Evolutionary conservation across 2,113 vertebrate species (phyloP).

Genomic region (Rhabdornis inornatus): DNA sequence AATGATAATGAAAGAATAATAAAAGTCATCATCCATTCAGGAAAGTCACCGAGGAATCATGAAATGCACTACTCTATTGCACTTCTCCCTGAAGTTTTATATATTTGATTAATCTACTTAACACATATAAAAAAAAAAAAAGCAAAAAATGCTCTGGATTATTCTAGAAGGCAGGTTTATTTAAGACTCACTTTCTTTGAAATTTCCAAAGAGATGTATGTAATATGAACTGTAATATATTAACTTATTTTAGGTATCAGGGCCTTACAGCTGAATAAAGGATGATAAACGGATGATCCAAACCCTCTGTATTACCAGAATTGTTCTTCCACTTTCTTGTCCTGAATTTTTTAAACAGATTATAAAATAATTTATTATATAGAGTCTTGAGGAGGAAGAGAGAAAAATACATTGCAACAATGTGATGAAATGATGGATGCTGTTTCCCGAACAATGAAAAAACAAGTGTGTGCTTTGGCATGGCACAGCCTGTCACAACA

Average conservation of each 20-base stretch:
- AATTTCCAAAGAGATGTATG: not conserved
- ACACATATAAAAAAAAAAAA: not conserved
- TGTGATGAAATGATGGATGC: not conserved
- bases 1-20: not conserved
- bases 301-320: not conserved
- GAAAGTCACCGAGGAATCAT: not conserved
- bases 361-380: not conserved
- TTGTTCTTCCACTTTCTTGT: not conserved
- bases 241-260: not conserved
- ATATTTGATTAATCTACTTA: not conserved
- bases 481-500: not conserved
- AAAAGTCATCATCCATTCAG: not conserved
- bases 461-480: not conserved
- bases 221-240: not conserved
- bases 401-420: not conserved
- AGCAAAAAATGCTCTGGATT: not conserved
- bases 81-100: not conserved
- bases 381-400: not conserved
- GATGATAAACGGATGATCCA: not conserved
- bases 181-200: not conserved
- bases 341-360: not conserved
- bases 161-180: not conserved
- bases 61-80: not conserved
- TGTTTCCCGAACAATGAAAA: not conserved
- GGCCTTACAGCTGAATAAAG: not conserved